Percentiles rank a stretch among this genome's conserved stretches.
Evolutionary conservation across 23 tunicate species (phyloP).

Genomic region (Trididemnum clinides): DNA sequence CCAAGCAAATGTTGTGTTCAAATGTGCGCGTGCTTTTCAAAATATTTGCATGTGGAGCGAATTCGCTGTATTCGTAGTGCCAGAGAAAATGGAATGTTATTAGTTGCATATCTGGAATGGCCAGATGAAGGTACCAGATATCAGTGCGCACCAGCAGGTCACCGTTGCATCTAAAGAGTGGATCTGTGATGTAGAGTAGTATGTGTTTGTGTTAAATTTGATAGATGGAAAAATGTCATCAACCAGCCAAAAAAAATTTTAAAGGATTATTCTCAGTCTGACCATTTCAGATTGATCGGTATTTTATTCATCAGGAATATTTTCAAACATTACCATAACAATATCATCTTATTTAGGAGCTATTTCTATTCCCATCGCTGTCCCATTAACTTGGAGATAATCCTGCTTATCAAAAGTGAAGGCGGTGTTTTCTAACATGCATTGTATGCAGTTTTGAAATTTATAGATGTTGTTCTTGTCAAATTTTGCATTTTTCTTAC

Average conservation of each 20-base stretch:
- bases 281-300: not conserved
- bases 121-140: conserved; percentile 7
- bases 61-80: too few relatives aligned
- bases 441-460: not conserved
- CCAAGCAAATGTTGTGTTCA: too few relatives aligned
- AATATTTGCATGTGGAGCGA: too few relatives aligned
- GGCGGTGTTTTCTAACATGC: not conserved
- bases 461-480: not conserved
- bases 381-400: conserved; percentile 14
- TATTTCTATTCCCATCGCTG: conserved; percentile 27
- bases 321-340: conserved; percentile 2
- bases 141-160: not conserved
- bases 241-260: not conserved
- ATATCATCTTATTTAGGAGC: conserved; percentile 26
- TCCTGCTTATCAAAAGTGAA: not conserved
- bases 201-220: not conserved
- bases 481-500: not conserved
- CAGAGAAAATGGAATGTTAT: not conserved
- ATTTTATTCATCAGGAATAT: not conserved
- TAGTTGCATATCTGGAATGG: not conserved
- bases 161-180: too few relatives aligned
- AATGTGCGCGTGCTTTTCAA: too few relatives aligned
- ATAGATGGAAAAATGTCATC: not conserved
- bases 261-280: not conserved
- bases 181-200: not conserved